Base-by-base conservation (phyloP, 2,113 vertebrate species). In the Caranx melampygus region DNA sequence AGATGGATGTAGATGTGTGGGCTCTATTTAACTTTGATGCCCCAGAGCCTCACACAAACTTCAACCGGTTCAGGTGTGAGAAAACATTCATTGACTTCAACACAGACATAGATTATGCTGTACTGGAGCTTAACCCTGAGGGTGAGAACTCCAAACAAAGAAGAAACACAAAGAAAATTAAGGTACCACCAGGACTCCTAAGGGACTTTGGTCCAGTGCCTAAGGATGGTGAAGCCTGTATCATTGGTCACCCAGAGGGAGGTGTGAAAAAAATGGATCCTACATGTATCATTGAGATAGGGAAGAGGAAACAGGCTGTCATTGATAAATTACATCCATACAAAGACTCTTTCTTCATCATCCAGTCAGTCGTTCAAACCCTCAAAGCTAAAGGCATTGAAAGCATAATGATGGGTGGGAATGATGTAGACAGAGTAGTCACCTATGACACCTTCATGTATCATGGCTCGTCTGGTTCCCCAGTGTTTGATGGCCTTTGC, bases 151-250 rank as follows among this genome's bases (percentile, higher is more conserved):
- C 0, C 5, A 51, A 54, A 11, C 6, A 10, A 3, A 35, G 5
- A 64, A n/a, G 2, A 33, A 16, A 13, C 10, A 1, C 16, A 55
- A 5, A 11, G 1, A 5, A 42, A 13, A 3, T 1, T 0, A 13
- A 66, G 0, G 5, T 87, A 0, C 82, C 82, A 49, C 47, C 75
- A 71, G 87, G 87, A 3, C 87, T 89, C 18, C 67, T 89, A 34
- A 15, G 37, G 35, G 31, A 0, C 0, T 79, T 81, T 72, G 49
- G 73, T n/a, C 31, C 42, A 21, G 0, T 67, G 5, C 87, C 84
- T 21, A 0, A 0, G 2, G 18, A 11, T 6, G 82, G 82, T 16
- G 69, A 68, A 51, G 76, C 64, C 63, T 87, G 34, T 49, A 11
- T 89, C 1, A 44, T 89, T 6, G 87, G 84, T 14, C 65, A 87